Percentiles rank a stretch among this genome's conserved stretches.
Evolutionary conservation across 2,797 vertebrate genomes (phyloP).

Genomic region (Agapornis canus): DNA sequence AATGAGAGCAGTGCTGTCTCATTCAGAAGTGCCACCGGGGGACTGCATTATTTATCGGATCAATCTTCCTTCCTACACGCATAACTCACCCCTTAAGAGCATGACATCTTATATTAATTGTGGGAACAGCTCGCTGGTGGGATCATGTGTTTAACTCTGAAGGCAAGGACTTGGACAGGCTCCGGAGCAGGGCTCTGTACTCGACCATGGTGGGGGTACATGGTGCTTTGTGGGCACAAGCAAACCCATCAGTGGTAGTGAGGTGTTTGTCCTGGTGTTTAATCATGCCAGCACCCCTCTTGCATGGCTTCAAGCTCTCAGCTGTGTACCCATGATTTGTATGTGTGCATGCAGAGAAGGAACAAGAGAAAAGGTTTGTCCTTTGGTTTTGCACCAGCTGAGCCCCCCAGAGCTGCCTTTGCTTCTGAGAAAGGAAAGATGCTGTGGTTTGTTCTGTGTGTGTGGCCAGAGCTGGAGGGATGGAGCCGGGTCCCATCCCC

Average conservation of each 20-base stretch:
- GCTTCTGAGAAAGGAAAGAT: not conserved
- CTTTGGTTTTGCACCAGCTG: not conserved
- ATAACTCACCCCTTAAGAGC: not conserved
- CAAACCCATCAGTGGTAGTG: fast-evolving
- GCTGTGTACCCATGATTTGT: not conserved
- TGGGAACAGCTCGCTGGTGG: not conserved
- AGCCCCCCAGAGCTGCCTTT: not conserved
- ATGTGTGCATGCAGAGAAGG: not conserved
- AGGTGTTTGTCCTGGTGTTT: fast-evolving
- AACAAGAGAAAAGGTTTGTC: not conserved
- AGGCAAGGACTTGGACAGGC: not conserved
- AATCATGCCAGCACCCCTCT: not conserved
- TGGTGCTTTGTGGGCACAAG: fast-evolving
- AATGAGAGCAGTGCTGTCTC: not conserved
- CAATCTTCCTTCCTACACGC: not conserved
- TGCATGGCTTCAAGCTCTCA: not conserved
- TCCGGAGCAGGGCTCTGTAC: fast-evolving
- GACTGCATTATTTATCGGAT: not conserved
- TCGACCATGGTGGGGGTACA: fast-evolving
- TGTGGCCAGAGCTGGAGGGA: not conserved
- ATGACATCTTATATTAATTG: not conserved
- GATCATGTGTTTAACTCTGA: fast-evolving
- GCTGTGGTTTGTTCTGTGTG: not conserved
- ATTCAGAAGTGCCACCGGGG: not conserved
- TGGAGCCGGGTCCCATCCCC: fast-evolving